These are phyloP conservation scores for Rallus limicola DNA, from an alignment of 2,113 vertebrate species.

Conservation along the genomic window DNA sequence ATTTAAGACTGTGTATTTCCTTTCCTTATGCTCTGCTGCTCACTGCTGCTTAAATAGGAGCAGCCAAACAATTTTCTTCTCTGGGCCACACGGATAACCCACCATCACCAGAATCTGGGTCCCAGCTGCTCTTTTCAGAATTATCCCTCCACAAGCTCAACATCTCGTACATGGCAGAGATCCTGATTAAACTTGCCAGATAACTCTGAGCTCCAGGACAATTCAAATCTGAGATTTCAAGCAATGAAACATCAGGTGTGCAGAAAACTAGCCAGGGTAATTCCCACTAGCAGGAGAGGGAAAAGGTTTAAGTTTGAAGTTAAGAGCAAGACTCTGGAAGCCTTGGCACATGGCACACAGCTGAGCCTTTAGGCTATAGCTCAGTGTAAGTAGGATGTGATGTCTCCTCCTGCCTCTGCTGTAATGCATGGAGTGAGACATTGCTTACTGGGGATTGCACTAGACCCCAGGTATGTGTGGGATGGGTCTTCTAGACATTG, in stretches of 20 bases:
- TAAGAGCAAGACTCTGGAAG: not conserved
- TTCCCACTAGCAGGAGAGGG: not conserved
- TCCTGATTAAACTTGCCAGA: not conserved
- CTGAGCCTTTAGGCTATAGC: not conserved
- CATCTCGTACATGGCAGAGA: not conserved
- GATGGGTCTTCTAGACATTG: not conserved
- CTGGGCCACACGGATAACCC: not conserved
- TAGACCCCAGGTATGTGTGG: not conserved
- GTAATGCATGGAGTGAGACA: not conserved
- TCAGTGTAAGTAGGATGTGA: not conserved
- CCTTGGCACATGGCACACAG: not conserved
- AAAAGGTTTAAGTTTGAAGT: not conserved
- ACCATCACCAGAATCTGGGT: not conserved
- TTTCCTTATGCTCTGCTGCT: conserved; percentile 1
- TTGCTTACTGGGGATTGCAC: not conserved
- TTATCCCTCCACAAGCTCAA: not conserved
- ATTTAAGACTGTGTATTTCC: conserved; percentile 49
- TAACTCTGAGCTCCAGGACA: not conserved
- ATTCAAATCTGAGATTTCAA: not conserved
- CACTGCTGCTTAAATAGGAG: not conserved
- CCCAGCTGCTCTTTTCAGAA: not conserved
- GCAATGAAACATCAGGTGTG: not conserved
- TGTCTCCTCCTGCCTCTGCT: not conserved
- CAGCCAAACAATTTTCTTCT: not conserved
- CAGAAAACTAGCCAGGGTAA: not conserved